These are phyloP conservation scores for Liposcelis brunnea DNA, from an alignment of 2,888 invertebrate genomes.

Conservation along the genomic window DNA sequence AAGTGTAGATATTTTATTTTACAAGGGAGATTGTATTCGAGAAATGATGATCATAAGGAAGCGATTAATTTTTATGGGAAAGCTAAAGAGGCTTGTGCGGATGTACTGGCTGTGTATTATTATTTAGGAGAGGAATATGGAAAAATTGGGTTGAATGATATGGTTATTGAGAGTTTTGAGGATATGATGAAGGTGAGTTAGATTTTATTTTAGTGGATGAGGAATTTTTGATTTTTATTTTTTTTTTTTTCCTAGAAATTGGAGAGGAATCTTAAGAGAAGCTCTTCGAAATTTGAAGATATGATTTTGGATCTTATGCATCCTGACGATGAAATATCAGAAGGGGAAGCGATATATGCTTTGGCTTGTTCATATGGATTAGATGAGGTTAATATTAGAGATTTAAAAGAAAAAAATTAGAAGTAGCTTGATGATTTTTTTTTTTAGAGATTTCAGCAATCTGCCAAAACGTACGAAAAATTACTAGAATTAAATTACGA, in stretches of 20 bases:
- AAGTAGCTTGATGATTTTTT: neutral
- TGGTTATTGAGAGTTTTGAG: neutral
- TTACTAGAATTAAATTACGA: neutral
- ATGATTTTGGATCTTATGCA: neutral
- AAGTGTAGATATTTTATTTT: too few species aligned
- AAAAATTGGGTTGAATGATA: neutral
- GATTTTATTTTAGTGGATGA: neutral
- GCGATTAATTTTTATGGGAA: too few species aligned
- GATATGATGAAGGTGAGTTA: neutral
- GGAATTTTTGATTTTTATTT: too few species aligned
- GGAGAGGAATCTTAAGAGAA: too few species aligned
- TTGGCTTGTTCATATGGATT: conserved; percentile 2
- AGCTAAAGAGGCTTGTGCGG: too few species aligned
- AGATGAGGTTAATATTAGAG: neutral
- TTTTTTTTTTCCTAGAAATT: too few species aligned
- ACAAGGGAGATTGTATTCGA: too few species aligned
- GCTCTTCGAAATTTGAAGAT: neutral
- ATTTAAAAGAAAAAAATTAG: neutral
- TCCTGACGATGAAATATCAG: neutral
- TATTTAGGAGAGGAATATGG: conserved; percentile 1
- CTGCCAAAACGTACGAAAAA: neutral
- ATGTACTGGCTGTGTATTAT: neutral
- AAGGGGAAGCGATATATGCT: neutral
- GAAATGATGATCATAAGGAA: too few species aligned
- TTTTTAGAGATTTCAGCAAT: neutral